Base-by-base conservation (phyloP, 2,113 vertebrate genomes). In the Phaethornis superciliosus region DNA sequence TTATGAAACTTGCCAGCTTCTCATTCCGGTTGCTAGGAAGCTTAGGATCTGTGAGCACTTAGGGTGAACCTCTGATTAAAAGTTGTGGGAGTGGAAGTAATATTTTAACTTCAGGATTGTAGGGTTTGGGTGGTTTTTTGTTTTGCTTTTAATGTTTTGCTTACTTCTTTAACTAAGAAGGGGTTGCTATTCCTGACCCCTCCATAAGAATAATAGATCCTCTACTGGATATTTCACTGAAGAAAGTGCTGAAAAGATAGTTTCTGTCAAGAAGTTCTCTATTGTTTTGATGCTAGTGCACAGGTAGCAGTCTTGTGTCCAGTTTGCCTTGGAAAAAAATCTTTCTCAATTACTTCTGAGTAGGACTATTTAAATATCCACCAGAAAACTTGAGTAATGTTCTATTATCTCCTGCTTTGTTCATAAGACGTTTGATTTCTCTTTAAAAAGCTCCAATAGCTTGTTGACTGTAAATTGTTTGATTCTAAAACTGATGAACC, bases 401-500 rank as follows among this genome's bases (percentile, higher is more conserved):
- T 56, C 5, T 58, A 21, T 49, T 4, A 5, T n/a, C 19, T 87
- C 27, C 24, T 72, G 33, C 32, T 44, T 82, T 92, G 47, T 9
- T 79, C 12, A 2, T n/a, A 24, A 58, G 54, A 24, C 0, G 0
- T 67, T 82, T 82, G 35, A 26, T 42, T 77, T 69, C 2, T 79
- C 2, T 59, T 35, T 46, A 26, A 35, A 60, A 91, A 67, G 12
- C 32, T 55, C 10, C 30, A 3, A 5, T n/a, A 30, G 7, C 27
- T 58, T 87, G 32, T 27, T 64, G 46, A 21, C 24, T 44, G 15
- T 46, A 33, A 40, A 8, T 76, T 37, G 22, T 17, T 72, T 63
- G 37, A 13, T 86, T 95, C 49, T 81, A 90, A 95, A 96, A 56
- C 33, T 94, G 81, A 30, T 71, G 68, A 82, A 85, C 42, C 95